Evolutionary conservation across 2,888 invertebrate genomes (phyloP), one percentile per base, ranked within the genome.

Genomic region (Sinelater perroti): DNA sequence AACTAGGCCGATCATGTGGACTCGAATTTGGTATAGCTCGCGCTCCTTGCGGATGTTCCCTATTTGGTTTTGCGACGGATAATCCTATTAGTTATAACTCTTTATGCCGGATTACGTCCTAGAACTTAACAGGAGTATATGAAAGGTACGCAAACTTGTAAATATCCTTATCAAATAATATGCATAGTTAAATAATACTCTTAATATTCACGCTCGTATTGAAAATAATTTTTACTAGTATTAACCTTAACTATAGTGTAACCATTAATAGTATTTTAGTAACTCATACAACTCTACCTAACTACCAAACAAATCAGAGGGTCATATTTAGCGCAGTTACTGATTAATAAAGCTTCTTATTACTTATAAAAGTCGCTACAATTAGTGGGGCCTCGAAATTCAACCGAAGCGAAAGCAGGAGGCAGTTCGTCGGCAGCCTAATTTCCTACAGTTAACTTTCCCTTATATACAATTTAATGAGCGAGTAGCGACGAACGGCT

Each of bases 211-310:
- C 63, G 60, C 64, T 63, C 60, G 71, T 73, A 73, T 71, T 72
- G 71, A 73, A 74, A 75, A 74, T 73, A 75, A 69, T 71, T 69
- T 70, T 69, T 67, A 68, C 68, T 70, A 68, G 67, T 64, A 51
- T 64, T 67, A 67, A 65, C 55, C 65, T 67, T 67, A 67, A 50
- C 60, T 66, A 68, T 63, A 64, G 61, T 67, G 60, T 62, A 56
- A 56, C 35, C 42, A 56, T 51, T 51, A 57, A 33, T 46, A 53
- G 26, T 54, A 58, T 46, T 57, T 16, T 30, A 38, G 24, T 20
- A 57, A 52, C 46, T 30, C 45, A 49, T 47, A 49, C 46, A 53
- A 30, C 16, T 44, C 38, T 54, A 45, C 13, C 20, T 14, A 18
- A 14, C 50, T 44, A 46, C 35, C 26, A 46, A 55, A 61, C 59